Conservation (phyloP, 1,140 invertebrate species). For the Xylocopa sonorina region DNA sequence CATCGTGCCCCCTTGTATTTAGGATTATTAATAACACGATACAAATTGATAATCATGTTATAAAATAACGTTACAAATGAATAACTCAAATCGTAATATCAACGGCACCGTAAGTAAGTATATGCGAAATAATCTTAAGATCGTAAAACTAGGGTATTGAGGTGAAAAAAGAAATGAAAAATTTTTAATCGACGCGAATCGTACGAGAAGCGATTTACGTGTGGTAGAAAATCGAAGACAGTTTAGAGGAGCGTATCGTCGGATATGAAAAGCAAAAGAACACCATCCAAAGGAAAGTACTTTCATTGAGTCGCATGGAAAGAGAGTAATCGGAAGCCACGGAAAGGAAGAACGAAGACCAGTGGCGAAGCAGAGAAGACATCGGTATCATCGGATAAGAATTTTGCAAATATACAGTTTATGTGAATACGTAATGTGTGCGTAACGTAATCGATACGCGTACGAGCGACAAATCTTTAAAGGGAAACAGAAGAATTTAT, state of each 20-base stretch:
- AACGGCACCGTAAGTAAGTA: slow-evolving; percentile 78
- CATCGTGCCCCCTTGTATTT: slow-evolving; percentile 78
- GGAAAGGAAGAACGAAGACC: slow-evolving; percentile 29
- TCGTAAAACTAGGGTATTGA: slow-evolving; percentile 74
- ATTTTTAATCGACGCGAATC: slow-evolving; percentile 38
- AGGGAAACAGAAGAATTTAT: slow-evolving; percentile 26
- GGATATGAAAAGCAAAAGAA: background rate
- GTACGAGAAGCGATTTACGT: slow-evolving; percentile 15
- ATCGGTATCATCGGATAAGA: slow-evolving; percentile 40
- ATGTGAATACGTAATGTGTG: slow-evolving; percentile 34
- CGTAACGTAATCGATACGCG: slow-evolving; percentile 22
- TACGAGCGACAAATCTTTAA: slow-evolving; percentile 24
- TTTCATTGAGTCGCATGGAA: slow-evolving; percentile 30
- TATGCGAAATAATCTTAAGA: slow-evolving; percentile 80
- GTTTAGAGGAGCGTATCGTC: slow-evolving; percentile 31
- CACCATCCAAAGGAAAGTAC: background rate
- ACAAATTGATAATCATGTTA: slow-evolving; percentile 79
- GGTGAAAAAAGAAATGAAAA: slow-evolving; percentile 53
- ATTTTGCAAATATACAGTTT: slow-evolving; percentile 46
- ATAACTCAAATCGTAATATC: slow-evolving; percentile 68
- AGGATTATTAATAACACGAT: slow-evolving; percentile 78
- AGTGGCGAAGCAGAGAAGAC: slow-evolving; percentile 18
- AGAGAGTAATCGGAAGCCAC: slow-evolving; percentile 41
- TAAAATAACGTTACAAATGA: slow-evolving; percentile 76
- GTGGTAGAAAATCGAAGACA: slow-evolving; percentile 48